These are phyloP conservation scores for Drosophila macrothrix DNA, from an alignment of 2,888 invertebrate genomes.

Conservation along the genomic window DNA sequence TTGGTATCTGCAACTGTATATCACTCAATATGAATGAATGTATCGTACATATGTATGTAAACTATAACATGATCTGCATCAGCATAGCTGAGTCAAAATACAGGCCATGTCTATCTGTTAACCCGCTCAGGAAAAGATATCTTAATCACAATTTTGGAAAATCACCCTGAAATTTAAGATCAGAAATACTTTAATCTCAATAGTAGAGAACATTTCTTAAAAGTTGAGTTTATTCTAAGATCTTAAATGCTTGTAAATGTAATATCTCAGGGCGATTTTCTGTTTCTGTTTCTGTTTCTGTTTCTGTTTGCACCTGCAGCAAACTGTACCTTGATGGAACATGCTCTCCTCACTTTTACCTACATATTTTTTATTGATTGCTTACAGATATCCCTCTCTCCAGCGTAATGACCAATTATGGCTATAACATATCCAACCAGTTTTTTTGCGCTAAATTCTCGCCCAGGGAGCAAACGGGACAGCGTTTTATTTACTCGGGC, in stretches of 20 bases:
- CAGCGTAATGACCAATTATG: too few species aligned
- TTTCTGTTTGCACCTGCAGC: background rate
- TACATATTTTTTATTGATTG: background rate
- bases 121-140: background rate
- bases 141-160: background rate
- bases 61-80: background rate
- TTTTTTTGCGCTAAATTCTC: background rate
- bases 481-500: background rate
- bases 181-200: background rate
- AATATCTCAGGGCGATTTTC: background rate
- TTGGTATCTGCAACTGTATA: background rate
- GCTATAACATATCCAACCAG: accelerated
- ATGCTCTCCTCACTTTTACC: background rate
- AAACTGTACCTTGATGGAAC: background rate
- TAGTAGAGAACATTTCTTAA: background rate
- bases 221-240: background rate
- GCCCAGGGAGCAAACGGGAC: background rate
- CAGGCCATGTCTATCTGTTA: background rate
- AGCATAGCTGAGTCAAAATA: background rate
- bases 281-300: background rate
- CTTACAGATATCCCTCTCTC: accelerated
- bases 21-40: background rate
- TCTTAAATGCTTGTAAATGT: background rate
- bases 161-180: background rate
- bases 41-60: background rate